Percentiles rank a stretch among this genome's conserved stretches.
Conservation (phyloP, 2,797 vertebrate species). For the Schizopygopsis malacanthus region DNA sequence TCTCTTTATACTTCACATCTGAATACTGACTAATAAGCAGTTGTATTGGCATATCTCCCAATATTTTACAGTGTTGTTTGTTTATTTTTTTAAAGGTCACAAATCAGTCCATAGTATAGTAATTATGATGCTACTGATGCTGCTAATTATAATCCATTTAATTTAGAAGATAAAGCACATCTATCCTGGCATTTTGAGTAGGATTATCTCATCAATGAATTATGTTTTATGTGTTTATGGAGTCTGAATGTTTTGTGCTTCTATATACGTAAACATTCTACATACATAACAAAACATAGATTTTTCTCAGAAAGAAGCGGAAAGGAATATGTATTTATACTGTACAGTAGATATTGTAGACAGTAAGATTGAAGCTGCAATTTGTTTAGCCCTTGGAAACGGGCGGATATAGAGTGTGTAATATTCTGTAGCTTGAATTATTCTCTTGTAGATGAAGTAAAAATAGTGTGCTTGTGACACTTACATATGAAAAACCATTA, state of each 20-base stretch:
- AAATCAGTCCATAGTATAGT: not conserved
- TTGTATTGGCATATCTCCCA: not conserved
- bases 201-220: not conserved
- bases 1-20: not conserved
- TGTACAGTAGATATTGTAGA: not conserved
- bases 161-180: not conserved
- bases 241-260: not conserved
- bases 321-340: not conserved
- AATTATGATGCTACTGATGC: not conserved
- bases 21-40: not conserved
- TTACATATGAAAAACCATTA: not conserved
- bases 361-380: not conserved
- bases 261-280: not conserved
- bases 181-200: not conserved
- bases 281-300: not conserved
- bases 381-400: constrained; percentile 17
- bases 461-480: not conserved
- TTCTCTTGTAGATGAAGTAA: not conserved
- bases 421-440: constrained; percentile 15
- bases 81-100: not conserved
- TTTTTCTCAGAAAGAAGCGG: not conserved
- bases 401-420: not conserved
- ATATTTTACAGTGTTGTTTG: no score
- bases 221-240: not conserved
- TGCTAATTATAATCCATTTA: not conserved